Evolutionary conservation across 2,888 invertebrate genomes (phyloP).

Genomic region (Pyrgus malvae): DNA sequence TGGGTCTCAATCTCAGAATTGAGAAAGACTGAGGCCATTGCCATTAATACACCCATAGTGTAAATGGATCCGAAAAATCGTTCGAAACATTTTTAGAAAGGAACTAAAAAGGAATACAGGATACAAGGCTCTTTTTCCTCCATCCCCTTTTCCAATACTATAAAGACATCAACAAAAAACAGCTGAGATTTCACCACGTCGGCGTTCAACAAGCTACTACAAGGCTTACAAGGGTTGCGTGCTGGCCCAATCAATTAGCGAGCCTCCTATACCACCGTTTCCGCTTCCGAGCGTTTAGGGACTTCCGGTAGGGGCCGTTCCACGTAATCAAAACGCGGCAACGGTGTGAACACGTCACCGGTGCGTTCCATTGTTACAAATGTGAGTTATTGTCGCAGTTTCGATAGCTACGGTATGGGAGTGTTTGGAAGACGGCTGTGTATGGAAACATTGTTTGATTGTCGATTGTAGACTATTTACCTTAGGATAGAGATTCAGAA

Average conservation of each 20-base stretch:
- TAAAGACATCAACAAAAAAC: slow-evolving; percentile 9
- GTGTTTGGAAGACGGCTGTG: too few relatives aligned
- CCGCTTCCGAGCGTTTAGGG: slow-evolving; percentile 76
- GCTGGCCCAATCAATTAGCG: slow-evolving; percentile 74
- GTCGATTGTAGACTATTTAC: too few relatives aligned
- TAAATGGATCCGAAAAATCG: too few relatives aligned
- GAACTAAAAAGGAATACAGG: too few relatives aligned
- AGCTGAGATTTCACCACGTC: slow-evolving; percentile 37
- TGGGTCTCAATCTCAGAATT: too few relatives aligned
- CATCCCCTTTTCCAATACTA: too few relatives aligned
- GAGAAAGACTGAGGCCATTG: too few relatives aligned
- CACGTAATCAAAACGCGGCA: slow-evolving; percentile 38
- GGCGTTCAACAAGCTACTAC: slow-evolving; percentile 29
- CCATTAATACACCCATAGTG: too few relatives aligned
- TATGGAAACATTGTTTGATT: too few relatives aligned
- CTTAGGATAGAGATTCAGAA: too few relatives aligned
- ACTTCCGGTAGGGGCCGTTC: slow-evolving; percentile 64
- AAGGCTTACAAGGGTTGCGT: slow-evolving; percentile 53
- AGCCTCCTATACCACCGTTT: slow-evolving; percentile 65
- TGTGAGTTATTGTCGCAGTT: slow-evolving; percentile 9
- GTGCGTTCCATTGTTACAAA: slow-evolving; percentile 23
- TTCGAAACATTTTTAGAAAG: too few relatives aligned
- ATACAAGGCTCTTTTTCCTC: too few relatives aligned
- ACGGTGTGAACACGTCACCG: slow-evolving; percentile 50
- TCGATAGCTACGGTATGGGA: background rate